Evolutionary conservation across 2,888 invertebrate species (phyloP).

Genomic region (Caenorhabditis macrosperma): DNA sequence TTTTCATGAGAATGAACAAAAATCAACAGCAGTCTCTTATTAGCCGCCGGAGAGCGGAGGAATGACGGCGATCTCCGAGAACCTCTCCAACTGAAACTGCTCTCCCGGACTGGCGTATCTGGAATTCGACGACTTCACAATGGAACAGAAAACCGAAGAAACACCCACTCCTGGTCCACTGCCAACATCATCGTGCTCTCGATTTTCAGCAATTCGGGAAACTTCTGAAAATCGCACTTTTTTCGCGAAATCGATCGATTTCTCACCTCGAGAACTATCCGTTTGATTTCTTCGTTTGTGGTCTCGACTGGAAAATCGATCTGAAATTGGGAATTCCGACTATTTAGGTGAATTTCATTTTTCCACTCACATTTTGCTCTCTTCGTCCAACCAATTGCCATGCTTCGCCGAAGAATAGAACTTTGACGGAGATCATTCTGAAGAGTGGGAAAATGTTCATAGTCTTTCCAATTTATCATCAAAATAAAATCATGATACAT

Average conservation of each 20-base stretch:
- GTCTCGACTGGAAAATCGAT: slow-evolving; percentile 28
- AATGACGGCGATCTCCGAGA: slow-evolving; percentile 68
- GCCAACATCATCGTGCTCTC: slow-evolving; percentile 61
- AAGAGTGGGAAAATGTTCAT: neutral
- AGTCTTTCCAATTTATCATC: no score
- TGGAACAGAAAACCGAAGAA: neutral
- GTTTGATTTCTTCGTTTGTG: slow-evolving; percentile 45
- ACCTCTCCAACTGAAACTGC: slow-evolving; percentile 44
- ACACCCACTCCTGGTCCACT: slow-evolving; percentile 63
- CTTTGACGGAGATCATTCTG: slow-evolving; percentile 38
- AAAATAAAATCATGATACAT: no score
- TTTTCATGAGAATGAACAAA: slow-evolving; percentile 29
- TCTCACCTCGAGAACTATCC: slow-evolving; percentile 47
- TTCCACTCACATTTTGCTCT: slow-evolving; percentile 46
- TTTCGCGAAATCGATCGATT: neutral
- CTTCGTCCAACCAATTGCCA: slow-evolving; percentile 58
- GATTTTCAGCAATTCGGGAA: slow-evolving; percentile 51
- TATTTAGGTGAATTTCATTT: no score
- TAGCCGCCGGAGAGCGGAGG: slow-evolving; percentile 70
- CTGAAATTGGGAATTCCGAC: slow-evolving; percentile 6
- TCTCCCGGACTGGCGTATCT: slow-evolving; percentile 57
- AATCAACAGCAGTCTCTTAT: neutral
- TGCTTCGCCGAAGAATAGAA: slow-evolving; percentile 69
- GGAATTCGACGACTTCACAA: slow-evolving; percentile 13
- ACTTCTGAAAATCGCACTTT: slow-evolving; percentile 58